Evolutionary conservation across 2,113 vertebrate genomes (phyloP).

Genomic region (Oxygymnocypris stewartii): DNA sequence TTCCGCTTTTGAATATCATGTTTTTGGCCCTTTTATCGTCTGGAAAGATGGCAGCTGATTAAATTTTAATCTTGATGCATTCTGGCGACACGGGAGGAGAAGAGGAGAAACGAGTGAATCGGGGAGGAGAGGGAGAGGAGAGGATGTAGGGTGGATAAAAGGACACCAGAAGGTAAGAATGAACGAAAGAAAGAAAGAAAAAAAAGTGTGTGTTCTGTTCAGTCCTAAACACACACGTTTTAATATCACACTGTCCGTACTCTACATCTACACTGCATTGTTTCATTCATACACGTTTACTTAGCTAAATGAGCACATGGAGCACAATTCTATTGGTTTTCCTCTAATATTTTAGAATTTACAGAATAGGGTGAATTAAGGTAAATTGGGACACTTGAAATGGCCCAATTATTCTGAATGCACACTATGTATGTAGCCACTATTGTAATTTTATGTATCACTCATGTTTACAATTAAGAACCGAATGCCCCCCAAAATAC

Average conservation of each 20-base stretch:
- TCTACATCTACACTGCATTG: neutral
- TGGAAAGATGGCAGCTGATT: conserved; percentile 61
- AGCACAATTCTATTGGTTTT: neutral
- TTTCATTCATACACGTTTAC: conserved; percentile 48
- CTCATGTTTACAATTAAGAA: neutral
- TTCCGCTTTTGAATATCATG: conserved; percentile 9
- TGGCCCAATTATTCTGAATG: neutral
- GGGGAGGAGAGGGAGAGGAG: conserved; percentile 37
- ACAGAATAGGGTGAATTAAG: neutral
- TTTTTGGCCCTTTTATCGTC: conserved; percentile 32
- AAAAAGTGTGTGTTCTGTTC: neutral
- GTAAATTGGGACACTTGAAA: neutral
- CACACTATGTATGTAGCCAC: too few relatives aligned
- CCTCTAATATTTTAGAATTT: neutral
- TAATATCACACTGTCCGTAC: neutral
- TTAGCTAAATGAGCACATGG: neutral
- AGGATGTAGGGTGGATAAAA: conserved; percentile 49
- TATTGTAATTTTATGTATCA: neutral
- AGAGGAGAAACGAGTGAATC: conserved; percentile 32
- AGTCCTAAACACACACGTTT: neutral
- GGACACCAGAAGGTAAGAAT: conserved; percentile 49
- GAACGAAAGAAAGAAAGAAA: neutral
- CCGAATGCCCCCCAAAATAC: neutral
- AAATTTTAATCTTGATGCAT: conserved; percentile 63
- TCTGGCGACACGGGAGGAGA: conserved; percentile 50